Evolutionary conservation across 1,140 invertebrate genomes (phyloP).

Genomic region (Scaptomyza hsui): DNA sequence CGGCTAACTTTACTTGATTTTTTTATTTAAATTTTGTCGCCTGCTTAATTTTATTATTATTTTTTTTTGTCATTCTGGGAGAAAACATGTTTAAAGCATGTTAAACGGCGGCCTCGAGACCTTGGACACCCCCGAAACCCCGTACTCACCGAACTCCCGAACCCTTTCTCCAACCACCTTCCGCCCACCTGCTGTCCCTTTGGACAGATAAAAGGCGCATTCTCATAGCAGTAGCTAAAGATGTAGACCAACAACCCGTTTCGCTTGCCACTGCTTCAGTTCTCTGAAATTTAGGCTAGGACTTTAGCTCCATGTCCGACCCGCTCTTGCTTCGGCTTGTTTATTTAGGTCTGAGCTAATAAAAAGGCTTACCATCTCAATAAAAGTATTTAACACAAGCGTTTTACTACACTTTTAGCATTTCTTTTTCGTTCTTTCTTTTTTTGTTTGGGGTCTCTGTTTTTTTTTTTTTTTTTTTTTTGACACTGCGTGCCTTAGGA

Average conservation of each 20-base stretch:
- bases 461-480: slow-evolving; percentile 40
- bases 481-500: slow-evolving; percentile 32
- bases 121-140: slow-evolving; percentile 21
- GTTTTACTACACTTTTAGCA: slow-evolving; percentile 82
- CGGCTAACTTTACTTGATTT: slow-evolving; percentile 2
- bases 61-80: neutral
- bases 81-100: slow-evolving; percentile 76
- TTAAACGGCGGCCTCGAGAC: slow-evolving; percentile 59
- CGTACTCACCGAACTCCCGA: too few species aligned
- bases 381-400: slow-evolving; percentile 84
- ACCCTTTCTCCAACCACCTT: too few species aligned
- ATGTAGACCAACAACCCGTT: slow-evolving; percentile 6
- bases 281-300: slow-evolving; percentile 1
- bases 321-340: slow-evolving; percentile 59
- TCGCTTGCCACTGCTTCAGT: neutral
- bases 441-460: slow-evolving; percentile 21
- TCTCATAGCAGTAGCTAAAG: slow-evolving; percentile 1
- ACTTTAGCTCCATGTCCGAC: slow-evolving; percentile 33
- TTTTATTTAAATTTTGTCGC: slow-evolving; percentile 40
- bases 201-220: slow-evolving; percentile 66
- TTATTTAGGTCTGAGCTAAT: slow-evolving; percentile 84
- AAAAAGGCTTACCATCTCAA: slow-evolving; percentile 84
- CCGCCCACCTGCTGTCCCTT: slow-evolving; percentile 41
- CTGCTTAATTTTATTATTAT: slow-evolving; percentile 46
- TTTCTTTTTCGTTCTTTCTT: slow-evolving; percentile 58